Evolutionary conservation across 2,113 vertebrate genomes (phyloP).

Genomic region (Junco hyemalis): DNA sequence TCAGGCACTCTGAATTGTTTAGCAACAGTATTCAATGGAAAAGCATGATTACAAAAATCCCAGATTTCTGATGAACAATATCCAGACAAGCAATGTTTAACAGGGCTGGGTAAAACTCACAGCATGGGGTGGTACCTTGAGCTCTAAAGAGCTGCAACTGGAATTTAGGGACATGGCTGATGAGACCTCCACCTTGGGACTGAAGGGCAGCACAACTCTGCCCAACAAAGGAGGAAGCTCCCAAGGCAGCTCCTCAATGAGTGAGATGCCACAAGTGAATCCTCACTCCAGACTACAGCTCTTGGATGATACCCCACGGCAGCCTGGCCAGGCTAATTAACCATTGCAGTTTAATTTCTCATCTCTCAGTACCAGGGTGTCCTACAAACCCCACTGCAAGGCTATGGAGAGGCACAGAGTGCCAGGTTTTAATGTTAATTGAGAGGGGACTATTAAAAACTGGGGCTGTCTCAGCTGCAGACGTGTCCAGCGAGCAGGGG

Average conservation of each 20-base stretch:
- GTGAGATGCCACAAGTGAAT: background rate
- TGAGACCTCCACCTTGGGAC: background rate
- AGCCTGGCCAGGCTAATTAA: background rate
- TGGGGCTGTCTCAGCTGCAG: background rate
- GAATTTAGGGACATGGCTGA: background rate
- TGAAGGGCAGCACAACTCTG: background rate
- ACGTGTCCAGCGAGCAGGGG: accelerated
- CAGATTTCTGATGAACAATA: background rate
- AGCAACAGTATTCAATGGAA: background rate
- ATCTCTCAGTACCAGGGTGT: background rate
- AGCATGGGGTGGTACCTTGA: background rate
- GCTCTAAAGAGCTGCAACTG: background rate
- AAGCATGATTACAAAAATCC: conserved; percentile 34
- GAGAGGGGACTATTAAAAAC: background rate
- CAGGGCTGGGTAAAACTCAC: background rate
- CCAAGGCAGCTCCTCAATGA: background rate
- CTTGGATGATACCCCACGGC: background rate
- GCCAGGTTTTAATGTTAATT: background rate
- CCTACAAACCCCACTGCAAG: background rate
- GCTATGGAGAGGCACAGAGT: background rate
- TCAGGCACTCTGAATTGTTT: conserved; percentile 49
- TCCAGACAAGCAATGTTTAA: background rate
- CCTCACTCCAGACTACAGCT: background rate
- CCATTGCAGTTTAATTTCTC: background rate
- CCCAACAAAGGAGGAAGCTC: background rate